phyloP scores from a whole-genome alignment of 1,140 invertebrate species.

The Megalonaias nervosa region DNA sequence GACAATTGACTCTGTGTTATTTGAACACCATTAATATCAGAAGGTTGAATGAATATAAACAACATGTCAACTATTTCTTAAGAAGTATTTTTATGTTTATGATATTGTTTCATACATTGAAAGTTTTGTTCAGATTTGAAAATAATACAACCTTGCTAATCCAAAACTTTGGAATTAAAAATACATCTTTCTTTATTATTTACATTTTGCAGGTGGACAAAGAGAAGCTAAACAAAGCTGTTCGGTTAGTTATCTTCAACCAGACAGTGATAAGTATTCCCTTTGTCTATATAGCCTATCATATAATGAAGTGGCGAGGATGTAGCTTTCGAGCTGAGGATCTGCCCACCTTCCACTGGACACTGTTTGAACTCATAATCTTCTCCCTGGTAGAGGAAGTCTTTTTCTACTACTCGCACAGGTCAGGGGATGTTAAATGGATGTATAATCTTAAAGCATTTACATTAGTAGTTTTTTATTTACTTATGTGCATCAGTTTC shows the following conservation, averaged over 20 bases:
- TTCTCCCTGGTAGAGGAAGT: slow-evolving; percentile 88
- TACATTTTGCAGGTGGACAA: slow-evolving; percentile 48
- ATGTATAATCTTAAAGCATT: neutral
- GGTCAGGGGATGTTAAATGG: slow-evolving; percentile 70
- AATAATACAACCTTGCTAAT: too few relatives aligned
- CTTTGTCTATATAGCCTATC: slow-evolving; percentile 77
- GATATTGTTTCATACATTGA: too few relatives aligned
- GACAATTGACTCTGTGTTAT: too few relatives aligned
- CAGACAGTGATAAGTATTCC: slow-evolving; percentile 83
- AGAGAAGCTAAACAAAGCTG: slow-evolving; percentile 73
- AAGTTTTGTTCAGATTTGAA: too few relatives aligned
- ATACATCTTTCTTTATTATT: too few relatives aligned
- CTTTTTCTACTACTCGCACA: slow-evolving; percentile 90
- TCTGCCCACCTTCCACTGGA: slow-evolving; percentile 88
- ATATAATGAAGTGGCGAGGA: slow-evolving; percentile 80
- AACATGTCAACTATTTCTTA: too few relatives aligned
- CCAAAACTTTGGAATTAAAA: too few relatives aligned
- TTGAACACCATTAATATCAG: too few relatives aligned
- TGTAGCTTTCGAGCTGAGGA: slow-evolving; percentile 75
- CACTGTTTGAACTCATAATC: slow-evolving; percentile 83
- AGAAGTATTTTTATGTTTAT: too few relatives aligned
- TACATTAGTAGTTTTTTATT: neutral
- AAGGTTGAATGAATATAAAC: too few relatives aligned
- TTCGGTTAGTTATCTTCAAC: slow-evolving; percentile 84
- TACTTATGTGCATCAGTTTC: neutral